phyloP scores from a whole-genome alignment of 2,888 invertebrate species.

The Athrips mouffetella region DNA sequence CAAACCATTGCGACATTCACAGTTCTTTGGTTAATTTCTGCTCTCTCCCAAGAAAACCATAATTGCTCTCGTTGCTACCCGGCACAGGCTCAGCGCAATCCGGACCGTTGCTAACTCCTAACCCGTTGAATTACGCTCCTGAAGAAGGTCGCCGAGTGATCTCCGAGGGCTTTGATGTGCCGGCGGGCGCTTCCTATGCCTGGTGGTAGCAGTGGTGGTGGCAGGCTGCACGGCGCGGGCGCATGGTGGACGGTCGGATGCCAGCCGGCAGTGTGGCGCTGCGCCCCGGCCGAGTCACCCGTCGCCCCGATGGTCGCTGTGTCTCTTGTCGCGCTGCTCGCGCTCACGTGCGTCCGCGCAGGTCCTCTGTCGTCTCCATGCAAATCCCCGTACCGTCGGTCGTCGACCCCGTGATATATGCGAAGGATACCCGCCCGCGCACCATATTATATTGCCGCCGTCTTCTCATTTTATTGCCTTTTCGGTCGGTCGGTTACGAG shows the following conservation, averaged over 20 bases:
- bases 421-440: conserved; percentile 38
- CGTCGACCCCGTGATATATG: conserved; percentile 64
- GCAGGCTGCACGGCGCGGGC: conserved; percentile 16
- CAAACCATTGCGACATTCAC: too few relatives aligned
- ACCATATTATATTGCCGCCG: conserved; percentile 20
- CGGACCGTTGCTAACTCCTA: too few relatives aligned
- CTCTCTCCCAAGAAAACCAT: too few relatives aligned
- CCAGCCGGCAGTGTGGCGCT: conserved; percentile 19
- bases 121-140: too few relatives aligned
- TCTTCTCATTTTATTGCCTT: conserved; percentile 22
- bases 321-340: conserved; percentile 33
- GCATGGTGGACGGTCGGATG: conserved; percentile 12
- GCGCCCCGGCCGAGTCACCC: conserved; percentile 23
- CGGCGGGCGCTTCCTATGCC: not conserved
- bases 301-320: conserved; percentile 28
- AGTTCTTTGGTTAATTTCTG: too few relatives aligned
- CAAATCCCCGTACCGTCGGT: conserved; percentile 57
- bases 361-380: conserved; percentile 43
- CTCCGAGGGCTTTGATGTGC: not conserved
- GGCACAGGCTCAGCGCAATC: too few relatives aligned
- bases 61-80: too few relatives aligned
- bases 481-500: conserved; percentile 17
- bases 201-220: not conserved
- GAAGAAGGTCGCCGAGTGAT: not conserved
- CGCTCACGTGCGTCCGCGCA: conserved; percentile 39